Base-by-base conservation (phyloP, 2,888 invertebrate species). In the Scrobipalpa atriplicella region DNA sequence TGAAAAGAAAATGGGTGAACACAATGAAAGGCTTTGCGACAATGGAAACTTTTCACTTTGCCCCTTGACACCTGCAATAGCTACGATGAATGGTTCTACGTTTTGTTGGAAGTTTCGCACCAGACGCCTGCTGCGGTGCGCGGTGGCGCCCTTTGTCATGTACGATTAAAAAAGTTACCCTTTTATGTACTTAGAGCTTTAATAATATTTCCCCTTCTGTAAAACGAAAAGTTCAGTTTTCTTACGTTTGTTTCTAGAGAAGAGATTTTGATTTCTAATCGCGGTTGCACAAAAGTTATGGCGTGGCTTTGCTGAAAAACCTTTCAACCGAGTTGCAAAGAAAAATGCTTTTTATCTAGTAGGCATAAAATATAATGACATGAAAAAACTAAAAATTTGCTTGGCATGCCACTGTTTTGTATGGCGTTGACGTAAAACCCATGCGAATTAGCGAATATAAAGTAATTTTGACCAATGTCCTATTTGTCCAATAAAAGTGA, bases 101-200 rank as follows among this genome's bases (percentile, higher is more conserved):
- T 72, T 70, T 29, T 52, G 74, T 79, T 79, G 68, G 72, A 74
- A 72, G 75, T 78, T 78, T 78, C 75, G 75, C 74, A 76, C 77
- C 73, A 73, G 71, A 73, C 72, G 71, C 67, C 68, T 64, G 69
- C 71, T 71, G 71, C 69, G 73, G 73, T 69, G 72, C 67, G 77
- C 79, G 80, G 13, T 66, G 77, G 80, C 80, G 7, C 83, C 81
- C 82, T 84, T 82, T 76, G 75, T 76, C 77, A 78, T 76, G 78
- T 71, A 73, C 82, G 84, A 86, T 87, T 88, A 86, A 84, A 87
- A 86, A 87, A 84, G 80, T 85, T 80, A 77, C 75, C 75, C 78
- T 76, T 77, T 76, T 70, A 74, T 73, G 76, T 77, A n/a, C n/a
- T n/a, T n/a, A 78, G 72, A 73, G 70, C 75, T 78, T 75, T 68